Evolutionary conservation across 2,888 invertebrate genomes (phyloP), one percentile per base, ranked within the genome.

Genomic region (Metopia argyrocephala): DNA sequence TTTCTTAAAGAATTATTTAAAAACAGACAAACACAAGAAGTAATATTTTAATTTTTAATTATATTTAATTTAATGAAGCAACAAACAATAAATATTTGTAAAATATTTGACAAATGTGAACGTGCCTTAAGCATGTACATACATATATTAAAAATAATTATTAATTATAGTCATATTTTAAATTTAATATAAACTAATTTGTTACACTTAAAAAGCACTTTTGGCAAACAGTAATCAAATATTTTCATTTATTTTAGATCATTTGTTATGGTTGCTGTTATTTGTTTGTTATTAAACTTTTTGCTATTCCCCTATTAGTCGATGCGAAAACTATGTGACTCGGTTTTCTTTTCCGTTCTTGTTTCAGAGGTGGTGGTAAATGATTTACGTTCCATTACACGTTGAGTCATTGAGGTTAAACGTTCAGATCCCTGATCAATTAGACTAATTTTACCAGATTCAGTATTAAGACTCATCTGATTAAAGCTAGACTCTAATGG

Each of bases 271-370:
- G 20, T 69, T 46, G 46, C 52, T 65, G 38, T 61, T 38, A 4
- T 57, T 46, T 27, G 12, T 46, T 61, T 9, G 38, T 56, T 45
- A 21, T n/a, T n/a, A n/a, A n/a, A n/a, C 28, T 56, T 52, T 59
- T 31, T 57, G 45, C 45, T 64, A 70, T 46, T n/a, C 45, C 25
- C 45, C 28, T 9, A 38, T 73, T 87, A 89, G 80, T 91, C 90
- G 86, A 91, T 85, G 79, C 90, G 90, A 88, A 89, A 91, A 86
- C 89, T 90, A 66, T 89, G 90, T 83, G 89, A 88, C 82, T 90
- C 89, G 74, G 89, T 89, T 85, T 91, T 90, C 82, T 89, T 90
- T 76, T 90, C 91, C 38, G 89, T 87, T 45, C 88, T 86, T 54
- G 90, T 89, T 83, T 90, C 91, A 56, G 90, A 90, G 48, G 89